phyloP scores from a whole-genome alignment of 1,140 invertebrate species.

The Aricia agestis region DNA sequence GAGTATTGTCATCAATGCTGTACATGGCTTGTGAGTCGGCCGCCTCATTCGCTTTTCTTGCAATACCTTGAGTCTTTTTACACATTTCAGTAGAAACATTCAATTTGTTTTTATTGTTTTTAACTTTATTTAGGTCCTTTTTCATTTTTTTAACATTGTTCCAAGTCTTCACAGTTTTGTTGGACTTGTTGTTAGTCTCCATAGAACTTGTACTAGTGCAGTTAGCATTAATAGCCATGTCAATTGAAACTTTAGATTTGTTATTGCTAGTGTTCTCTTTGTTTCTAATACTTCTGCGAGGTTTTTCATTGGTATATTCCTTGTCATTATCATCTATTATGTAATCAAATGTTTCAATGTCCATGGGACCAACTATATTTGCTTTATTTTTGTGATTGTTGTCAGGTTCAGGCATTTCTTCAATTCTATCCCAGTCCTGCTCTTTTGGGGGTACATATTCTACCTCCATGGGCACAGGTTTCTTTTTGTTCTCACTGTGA shows the following conservation, averaged over 20 bases:
- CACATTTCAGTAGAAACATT: slow-evolving; percentile 66
- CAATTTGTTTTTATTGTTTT: slow-evolving; percentile 56
- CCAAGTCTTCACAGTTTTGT: slow-evolving; percentile 45
- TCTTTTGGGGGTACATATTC: slow-evolving; percentile 39
- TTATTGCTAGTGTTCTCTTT: slow-evolving; percentile 37
- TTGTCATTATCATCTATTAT: slow-evolving; percentile 29
- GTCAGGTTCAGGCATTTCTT: slow-evolving; percentile 46
- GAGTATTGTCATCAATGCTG: slow-evolving; percentile 39
- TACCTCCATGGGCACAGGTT: slow-evolving; percentile 30
- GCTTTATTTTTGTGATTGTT: slow-evolving; percentile 41
- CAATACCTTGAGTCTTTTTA: slow-evolving; percentile 43
- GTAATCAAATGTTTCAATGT: slow-evolving; percentile 44
- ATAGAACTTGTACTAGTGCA: slow-evolving; percentile 32
- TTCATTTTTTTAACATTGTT: slow-evolving; percentile 62
- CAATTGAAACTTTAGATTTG: slow-evolving; percentile 17
- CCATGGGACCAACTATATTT: slow-evolving; percentile 46
- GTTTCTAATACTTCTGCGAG: slow-evolving; percentile 58
- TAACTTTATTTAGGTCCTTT: slow-evolving; percentile 62
- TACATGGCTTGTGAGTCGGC: slow-evolving; percentile 21
- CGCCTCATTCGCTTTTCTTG: slow-evolving; percentile 28
- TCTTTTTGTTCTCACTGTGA: slow-evolving; percentile 41
- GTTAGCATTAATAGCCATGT: slow-evolving; percentile 31
- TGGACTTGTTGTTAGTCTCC: slow-evolving; percentile 37
- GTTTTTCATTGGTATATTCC: slow-evolving; percentile 45
- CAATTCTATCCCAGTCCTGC: slow-evolving; percentile 68